Conservation (phyloP, 2,888 invertebrate genomes). For the Melieria crassipennis region DNA sequence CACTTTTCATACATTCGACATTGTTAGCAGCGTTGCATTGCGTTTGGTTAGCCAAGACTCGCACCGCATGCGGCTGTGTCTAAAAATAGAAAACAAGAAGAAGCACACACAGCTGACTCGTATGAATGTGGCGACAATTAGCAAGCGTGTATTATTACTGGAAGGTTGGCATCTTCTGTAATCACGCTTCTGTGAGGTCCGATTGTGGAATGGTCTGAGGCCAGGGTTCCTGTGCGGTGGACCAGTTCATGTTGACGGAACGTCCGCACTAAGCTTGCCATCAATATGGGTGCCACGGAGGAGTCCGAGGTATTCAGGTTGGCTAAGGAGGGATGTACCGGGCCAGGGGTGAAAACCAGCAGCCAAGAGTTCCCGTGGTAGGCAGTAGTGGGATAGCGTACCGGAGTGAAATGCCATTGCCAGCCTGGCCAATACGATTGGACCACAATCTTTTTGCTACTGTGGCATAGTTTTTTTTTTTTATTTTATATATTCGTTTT, state of each 20-base stretch:
- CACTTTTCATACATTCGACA: no score
- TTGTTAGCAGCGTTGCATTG: no score
- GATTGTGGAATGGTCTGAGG: slow-evolving; percentile 87
- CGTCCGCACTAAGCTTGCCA: slow-evolving; percentile 96
- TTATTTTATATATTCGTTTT: not conserved
- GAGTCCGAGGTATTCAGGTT: slow-evolving; percentile 88
- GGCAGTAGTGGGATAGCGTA: slow-evolving; percentile 99
- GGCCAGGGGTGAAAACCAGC: slow-evolving; percentile 99
- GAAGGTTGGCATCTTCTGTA: slow-evolving; percentile 99
- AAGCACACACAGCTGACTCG: not conserved
- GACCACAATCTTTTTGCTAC: slow-evolving; percentile 76
- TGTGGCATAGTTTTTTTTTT: not conserved
- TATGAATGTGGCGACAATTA: not conserved
- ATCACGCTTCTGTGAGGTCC: slow-evolving; percentile 65
- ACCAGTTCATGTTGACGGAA: slow-evolving; percentile 82
- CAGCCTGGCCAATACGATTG: slow-evolving; percentile 85
- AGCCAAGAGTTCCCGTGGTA: slow-evolving; percentile 99
- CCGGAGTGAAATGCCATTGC: slow-evolving; percentile 90
- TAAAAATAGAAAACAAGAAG: not conserved
- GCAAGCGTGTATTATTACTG: slow-evolving; percentile 67
- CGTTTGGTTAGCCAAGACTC: no score
- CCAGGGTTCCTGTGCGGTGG: slow-evolving; percentile 76
- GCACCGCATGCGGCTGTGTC: not conserved
- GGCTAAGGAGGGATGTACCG: slow-evolving; percentile 96
- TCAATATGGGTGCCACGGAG: slow-evolving; percentile 93